A percentile compares a stretch with the other conserved stretches of the same genome.
Conservation (phyloP, 2,113 vertebrate species). For the Myanophis thanlyinensis region DNA sequence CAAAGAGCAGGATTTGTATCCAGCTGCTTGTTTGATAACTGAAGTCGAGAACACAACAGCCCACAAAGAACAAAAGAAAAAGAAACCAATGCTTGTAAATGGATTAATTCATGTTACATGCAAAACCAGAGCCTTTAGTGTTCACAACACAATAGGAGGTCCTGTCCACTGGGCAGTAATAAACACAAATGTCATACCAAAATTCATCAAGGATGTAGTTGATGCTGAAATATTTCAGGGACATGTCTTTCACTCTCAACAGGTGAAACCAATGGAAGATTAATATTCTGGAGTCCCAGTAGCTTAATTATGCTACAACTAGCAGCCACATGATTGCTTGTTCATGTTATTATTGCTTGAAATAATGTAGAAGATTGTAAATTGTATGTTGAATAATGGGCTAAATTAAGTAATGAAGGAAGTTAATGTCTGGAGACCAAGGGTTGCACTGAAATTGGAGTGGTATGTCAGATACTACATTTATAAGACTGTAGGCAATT, state of each 20-base stretch:
- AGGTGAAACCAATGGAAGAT: conserved; percentile 1
- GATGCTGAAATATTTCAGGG: conserved; percentile 3
- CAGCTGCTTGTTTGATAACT: conserved; percentile 23
- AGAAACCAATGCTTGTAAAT: background rate
- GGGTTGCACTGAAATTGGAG: background rate
- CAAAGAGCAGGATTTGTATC: background rate
- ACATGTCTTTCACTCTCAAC: background rate
- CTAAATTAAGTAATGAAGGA: background rate
- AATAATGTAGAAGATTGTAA: background rate
- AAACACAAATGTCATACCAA: background rate
- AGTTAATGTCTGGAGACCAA: background rate
- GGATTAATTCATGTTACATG: conserved; percentile 20
- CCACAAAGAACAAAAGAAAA: background rate
- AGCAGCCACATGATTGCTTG: background rate
- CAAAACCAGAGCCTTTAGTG: background rate
- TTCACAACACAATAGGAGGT: conserved; percentile 15
- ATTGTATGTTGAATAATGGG: background rate
- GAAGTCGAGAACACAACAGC: conserved; percentile 13
- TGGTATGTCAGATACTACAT: background rate
- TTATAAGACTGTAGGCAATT: background rate
- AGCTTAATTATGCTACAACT: background rate
- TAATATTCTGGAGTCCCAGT: background rate
- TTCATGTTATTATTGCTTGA: background rate
- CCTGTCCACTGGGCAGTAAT: background rate
- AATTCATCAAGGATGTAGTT: background rate